A percentile compares a stretch with the other conserved stretches of the same genome.
Evolutionary conservation across 2,888 invertebrate genomes (phyloP).

Genomic region (Blastobasis adustella): DNA sequence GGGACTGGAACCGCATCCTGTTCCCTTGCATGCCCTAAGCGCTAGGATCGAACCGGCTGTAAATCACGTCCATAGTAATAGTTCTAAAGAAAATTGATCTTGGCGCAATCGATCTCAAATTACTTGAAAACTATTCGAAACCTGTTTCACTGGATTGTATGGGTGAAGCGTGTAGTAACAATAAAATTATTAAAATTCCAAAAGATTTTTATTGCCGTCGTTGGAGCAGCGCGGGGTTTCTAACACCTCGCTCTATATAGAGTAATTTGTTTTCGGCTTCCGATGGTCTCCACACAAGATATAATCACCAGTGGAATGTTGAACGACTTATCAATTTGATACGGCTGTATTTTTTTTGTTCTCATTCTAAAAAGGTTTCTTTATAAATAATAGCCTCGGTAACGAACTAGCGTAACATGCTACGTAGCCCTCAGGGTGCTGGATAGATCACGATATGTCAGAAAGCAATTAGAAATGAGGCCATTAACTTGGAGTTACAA

Average conservation of each 20-base stretch:
- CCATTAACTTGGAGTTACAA: conserved; percentile 11
- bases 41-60: no score
- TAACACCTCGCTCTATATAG: conserved; percentile 26
- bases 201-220: conserved; percentile 24
- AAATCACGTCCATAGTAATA: not conserved
- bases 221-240: conserved; percentile 23
- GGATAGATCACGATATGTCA: conserved; percentile 20
- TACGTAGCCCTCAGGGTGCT: conserved; percentile 18
- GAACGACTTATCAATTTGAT: conserved; percentile 53
- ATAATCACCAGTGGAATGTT: conserved; percentile 49
- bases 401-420: conserved; percentile 13
- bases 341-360: conserved; percentile 29
- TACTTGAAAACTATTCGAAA: not conserved
- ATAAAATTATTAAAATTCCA: conserved; percentile 27
- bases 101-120: not conserved
- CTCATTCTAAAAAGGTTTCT: conserved; percentile 18
- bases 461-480: conserved; percentile 16
- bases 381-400: conserved; percentile 19
- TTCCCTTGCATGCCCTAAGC: conserved; percentile 9
- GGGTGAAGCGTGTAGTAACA: conserved; percentile 12
- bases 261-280: conserved; percentile 56
- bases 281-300: conserved; percentile 34
- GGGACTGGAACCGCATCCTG: conserved; percentile 18
- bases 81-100: not conserved
- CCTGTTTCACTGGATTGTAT: not conserved